Conservation (phyloP, 1,140 invertebrate species). For the Leptinotarsa texana region DNA sequence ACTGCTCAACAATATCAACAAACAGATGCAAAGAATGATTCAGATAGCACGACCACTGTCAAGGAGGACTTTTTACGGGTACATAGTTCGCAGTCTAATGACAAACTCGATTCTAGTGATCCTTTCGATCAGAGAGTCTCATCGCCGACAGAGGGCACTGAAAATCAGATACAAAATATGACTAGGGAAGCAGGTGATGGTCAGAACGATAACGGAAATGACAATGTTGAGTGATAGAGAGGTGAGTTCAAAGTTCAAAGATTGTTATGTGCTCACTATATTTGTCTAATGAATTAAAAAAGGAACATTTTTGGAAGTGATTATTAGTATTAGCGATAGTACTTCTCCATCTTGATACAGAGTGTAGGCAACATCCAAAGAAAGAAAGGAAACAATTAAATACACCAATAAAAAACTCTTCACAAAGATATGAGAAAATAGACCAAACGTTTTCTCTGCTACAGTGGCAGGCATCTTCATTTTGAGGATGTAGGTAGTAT, state of each 20-base stretch:
- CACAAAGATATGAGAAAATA: no score
- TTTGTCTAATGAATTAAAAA: no score
- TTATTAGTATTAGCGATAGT: no score
- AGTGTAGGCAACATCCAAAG: no score
- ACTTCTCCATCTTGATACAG: no score
- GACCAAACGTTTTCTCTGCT: no score
- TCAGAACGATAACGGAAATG: constrained; percentile 58
- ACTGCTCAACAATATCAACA: constrained; percentile 53
- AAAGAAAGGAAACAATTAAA: no score
- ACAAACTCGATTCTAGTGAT: constrained; percentile 41
- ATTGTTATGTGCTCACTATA: no score
- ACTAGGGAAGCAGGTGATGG: constrained; percentile 64
- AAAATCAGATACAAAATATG: constrained; percentile 61
- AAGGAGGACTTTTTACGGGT: constrained; percentile 45
- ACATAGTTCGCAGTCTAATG: constrained; percentile 47
- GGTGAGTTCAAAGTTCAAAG: background rate
- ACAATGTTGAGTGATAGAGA: constrained; percentile 44
- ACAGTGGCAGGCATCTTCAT: no score
- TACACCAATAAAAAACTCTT: no score
- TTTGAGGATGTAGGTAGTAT: no score
- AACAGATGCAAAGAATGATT: constrained; percentile 43
- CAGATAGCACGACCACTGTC: constrained; percentile 35
- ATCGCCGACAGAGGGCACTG: constrained; percentile 33
- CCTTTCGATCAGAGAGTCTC: constrained; percentile 41
- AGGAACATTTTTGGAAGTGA: no score